Conservation (phyloP, 2,888 invertebrate species). For the Zeuzera pyrina region DNA sequence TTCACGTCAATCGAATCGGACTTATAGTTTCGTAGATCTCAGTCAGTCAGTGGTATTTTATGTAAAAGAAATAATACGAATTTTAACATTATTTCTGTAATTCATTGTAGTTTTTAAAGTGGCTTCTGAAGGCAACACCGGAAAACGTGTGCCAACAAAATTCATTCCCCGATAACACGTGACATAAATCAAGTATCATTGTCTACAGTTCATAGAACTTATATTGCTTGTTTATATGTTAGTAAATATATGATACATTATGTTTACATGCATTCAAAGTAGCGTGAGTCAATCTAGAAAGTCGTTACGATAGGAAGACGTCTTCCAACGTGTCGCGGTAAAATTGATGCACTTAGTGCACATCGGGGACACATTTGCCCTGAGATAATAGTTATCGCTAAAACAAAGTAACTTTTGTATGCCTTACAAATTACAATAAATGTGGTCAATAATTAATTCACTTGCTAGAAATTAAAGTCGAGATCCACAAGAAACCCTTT, state of each 20-base stretch:
- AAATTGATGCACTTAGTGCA: slow-evolving; percentile 37
- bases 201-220: slow-evolving; percentile 61
- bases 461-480: no score
- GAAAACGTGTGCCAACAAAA: slow-evolving; percentile 56
- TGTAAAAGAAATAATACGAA: no score
- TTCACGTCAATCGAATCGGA: no score
- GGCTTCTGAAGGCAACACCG: slow-evolving; percentile 27
- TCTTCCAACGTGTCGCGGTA: slow-evolving; percentile 45
- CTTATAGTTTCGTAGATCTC: no score
- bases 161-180: slow-evolving; percentile 52
- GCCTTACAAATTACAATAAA: no score
- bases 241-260: slow-evolving; percentile 29
- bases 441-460: no score
- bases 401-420: no score
- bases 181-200: slow-evolving; percentile 61
- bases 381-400: no score
- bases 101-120: no score
- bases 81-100: no score
- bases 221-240: slow-evolving; percentile 29
- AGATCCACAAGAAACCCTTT: no score
- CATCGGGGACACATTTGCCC: slow-evolving; percentile 27
- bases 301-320: slow-evolving; percentile 64
- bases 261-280: slow-evolving; percentile 41
- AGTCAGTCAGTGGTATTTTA: no score
- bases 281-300: slow-evolving; percentile 55